Percentiles rank a stretch among this genome's conserved stretches.
These are phyloP conservation scores for Oscarella lobularis DNA, from an alignment of 37 sponge, comb jelly and placozoan species.

Conservation along the genomic window DNA sequence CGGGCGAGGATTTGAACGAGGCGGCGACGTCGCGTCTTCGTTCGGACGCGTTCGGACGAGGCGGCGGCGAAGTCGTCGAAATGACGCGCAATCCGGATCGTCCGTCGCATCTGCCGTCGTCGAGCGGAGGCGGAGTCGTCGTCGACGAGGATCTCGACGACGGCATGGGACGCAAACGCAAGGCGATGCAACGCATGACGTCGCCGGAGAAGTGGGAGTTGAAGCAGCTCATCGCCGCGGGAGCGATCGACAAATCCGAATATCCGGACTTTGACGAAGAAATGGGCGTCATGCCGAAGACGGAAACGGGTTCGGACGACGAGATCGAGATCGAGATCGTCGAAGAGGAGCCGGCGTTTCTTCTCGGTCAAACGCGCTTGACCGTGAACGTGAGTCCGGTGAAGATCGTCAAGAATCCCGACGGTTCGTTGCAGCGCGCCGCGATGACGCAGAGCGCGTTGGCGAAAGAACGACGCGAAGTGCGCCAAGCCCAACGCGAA, in stretches of 20 bases:
- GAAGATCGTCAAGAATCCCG: slow-evolving; percentile 96
- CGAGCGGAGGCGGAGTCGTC: neutral
- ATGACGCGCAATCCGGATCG: slow-evolving; percentile 74
- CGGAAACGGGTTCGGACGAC: slow-evolving; percentile 22
- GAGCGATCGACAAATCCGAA: slow-evolving; percentile 79
- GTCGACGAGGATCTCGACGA: neutral
- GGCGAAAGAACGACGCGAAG: slow-evolving; percentile 86
- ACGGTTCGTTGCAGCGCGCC: slow-evolving; percentile 93
- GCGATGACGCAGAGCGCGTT: slow-evolving; percentile 98
- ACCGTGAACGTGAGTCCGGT: slow-evolving; percentile 72
- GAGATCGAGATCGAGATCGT: slow-evolving; percentile 53
- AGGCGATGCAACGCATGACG: slow-evolving; percentile 48
- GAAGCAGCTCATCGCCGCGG: slow-evolving; percentile 91
- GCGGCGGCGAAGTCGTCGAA: slow-evolving; percentile 20
- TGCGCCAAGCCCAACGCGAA: slow-evolving; percentile 71
- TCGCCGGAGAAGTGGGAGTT: slow-evolving; percentile 99
- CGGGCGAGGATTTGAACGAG: slow-evolving; percentile 75
- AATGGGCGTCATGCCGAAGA: slow-evolving; percentile 50
- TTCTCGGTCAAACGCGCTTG: slow-evolving; percentile 78
- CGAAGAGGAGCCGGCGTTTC: slow-evolving; percentile 85
- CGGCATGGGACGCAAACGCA: neutral
- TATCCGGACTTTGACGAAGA: slow-evolving; percentile 91
- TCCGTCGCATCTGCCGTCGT: neutral
- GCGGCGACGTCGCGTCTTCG: slow-evolving; percentile 28
- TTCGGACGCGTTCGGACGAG: too few species aligned